Evolutionary conservation across 1,140 invertebrate species (phyloP).

Genomic region (Heliconius nattereri): DNA sequence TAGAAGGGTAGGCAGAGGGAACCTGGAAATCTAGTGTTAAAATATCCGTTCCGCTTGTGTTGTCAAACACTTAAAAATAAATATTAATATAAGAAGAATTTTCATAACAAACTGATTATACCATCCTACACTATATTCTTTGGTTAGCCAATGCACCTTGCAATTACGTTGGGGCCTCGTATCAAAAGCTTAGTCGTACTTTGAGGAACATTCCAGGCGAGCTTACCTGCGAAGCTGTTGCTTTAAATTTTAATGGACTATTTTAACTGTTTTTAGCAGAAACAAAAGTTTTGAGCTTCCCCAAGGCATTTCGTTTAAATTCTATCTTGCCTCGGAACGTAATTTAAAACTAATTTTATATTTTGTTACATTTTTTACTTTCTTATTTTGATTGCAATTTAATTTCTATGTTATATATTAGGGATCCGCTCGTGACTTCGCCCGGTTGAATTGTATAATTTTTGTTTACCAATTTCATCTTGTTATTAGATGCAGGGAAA

Average conservation of each 20-base stretch:
- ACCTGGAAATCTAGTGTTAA: too few species aligned
- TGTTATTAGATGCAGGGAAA: too few species aligned
- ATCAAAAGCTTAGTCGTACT: constrained; percentile 40
- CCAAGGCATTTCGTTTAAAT: constrained; percentile 15
- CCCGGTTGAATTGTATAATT: too few species aligned
- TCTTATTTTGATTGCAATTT: too few species aligned
- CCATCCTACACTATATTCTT: constrained; percentile 13
- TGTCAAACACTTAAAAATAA: background rate
- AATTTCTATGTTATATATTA: too few species aligned
- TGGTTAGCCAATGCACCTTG: constrained; percentile 28
- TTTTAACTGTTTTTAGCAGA: constrained; percentile 41
- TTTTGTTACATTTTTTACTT: background rate
- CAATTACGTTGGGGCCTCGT: constrained; percentile 33
- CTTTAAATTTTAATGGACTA: constrained; percentile 46
- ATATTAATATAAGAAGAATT: background rate
- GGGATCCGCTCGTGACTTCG: too few species aligned
- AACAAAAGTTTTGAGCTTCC: constrained; percentile 32
- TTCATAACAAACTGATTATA: background rate
- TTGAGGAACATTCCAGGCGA: constrained; percentile 31
- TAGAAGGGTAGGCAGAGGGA: too few species aligned
- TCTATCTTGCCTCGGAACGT: background rate
- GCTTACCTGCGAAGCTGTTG: constrained; percentile 40
- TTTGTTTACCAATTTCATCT: too few species aligned
- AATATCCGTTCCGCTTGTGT: too few species aligned
- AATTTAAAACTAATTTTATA: background rate